Evolutionary conservation across 2,113 vertebrate species (phyloP).

Genomic region (Edolisoma coerulescens): DNA sequence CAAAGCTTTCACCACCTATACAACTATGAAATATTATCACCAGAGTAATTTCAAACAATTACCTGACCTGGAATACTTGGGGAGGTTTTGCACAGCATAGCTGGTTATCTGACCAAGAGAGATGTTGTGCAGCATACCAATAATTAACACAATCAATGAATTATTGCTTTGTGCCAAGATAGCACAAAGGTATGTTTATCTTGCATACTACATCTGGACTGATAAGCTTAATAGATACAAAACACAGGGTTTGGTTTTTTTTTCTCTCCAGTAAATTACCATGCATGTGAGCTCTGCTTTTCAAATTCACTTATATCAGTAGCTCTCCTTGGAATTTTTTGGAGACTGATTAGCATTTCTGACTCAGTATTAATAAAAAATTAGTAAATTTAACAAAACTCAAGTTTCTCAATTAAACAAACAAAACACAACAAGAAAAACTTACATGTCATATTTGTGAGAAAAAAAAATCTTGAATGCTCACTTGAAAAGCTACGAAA

Average conservation of each 20-base stretch:
- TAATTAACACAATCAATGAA: constrained; percentile 10
- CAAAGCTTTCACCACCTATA: neutral
- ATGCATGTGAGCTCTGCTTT: neutral
- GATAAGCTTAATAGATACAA: constrained; percentile 43
- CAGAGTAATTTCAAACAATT: neutral
- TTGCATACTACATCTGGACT: constrained; percentile 25
- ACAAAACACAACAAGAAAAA: neutral
- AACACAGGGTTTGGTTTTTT: neutral
- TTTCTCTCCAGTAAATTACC: neutral
- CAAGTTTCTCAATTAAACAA: neutral
- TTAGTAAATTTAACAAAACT: neutral
- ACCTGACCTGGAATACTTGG: neutral
- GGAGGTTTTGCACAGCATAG: neutral
- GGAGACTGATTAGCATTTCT: neutral
- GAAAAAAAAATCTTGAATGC: neutral
- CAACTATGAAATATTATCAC: neutral
- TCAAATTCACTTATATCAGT: neutral
- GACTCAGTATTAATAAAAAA: neutral
- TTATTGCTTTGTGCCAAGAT: constrained; percentile 11
- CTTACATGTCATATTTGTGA: neutral
- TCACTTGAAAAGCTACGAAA: neutral
- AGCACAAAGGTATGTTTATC: constrained; percentile 15
- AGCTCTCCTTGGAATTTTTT: neutral
- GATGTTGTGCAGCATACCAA: neutral
- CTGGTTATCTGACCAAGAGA: neutral